phyloP scores from a whole-genome alignment of 1,140 invertebrate genomes.

The Drosophila lacteicornis region DNA sequence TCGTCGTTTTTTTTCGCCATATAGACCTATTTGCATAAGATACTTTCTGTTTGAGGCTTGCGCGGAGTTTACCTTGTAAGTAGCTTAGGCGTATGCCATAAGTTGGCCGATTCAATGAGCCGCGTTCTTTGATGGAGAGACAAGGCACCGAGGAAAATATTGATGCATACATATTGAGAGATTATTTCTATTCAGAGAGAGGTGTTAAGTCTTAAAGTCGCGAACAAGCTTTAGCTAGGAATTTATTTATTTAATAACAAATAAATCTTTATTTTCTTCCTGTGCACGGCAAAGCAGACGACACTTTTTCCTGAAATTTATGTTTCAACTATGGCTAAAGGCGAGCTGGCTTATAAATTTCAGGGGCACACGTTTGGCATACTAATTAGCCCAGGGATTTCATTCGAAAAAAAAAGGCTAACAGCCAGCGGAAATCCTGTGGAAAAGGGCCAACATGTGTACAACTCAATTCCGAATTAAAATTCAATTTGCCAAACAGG shows the following conservation, averaged over 20 bases:
- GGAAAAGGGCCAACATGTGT: slow-evolving; percentile 66
- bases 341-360: slow-evolving; percentile 43
- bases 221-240: neutral
- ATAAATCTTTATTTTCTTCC: neutral
- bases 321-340: slow-evolving; percentile 42
- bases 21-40: slow-evolving; percentile 73
- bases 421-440: slow-evolving; percentile 77
- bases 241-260: neutral
- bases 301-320: slow-evolving; percentile 44
- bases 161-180: neutral
- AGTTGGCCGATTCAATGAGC: slow-evolving; percentile 42
- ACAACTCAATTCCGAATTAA: slow-evolving; percentile 69
- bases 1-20: slow-evolving; percentile 15
- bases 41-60: slow-evolving; percentile 44
- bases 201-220: neutral
- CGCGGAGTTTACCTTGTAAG: slow-evolving; percentile 60
- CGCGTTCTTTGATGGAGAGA: slow-evolving; percentile 45
- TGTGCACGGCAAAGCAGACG: slow-evolving; percentile 5
- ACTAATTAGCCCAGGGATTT: slow-evolving; percentile 61
- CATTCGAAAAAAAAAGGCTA: slow-evolving; percentile 40
- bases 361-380: slow-evolving; percentile 53
- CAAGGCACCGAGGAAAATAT: slow-evolving; percentile 1
- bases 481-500: slow-evolving; percentile 74
- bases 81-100: slow-evolving; percentile 70
- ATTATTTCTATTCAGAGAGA: neutral